These are phyloP conservation scores for Lymantria dispar DNA, from an alignment of 2,888 invertebrate species.

Conservation along the genomic window DNA sequence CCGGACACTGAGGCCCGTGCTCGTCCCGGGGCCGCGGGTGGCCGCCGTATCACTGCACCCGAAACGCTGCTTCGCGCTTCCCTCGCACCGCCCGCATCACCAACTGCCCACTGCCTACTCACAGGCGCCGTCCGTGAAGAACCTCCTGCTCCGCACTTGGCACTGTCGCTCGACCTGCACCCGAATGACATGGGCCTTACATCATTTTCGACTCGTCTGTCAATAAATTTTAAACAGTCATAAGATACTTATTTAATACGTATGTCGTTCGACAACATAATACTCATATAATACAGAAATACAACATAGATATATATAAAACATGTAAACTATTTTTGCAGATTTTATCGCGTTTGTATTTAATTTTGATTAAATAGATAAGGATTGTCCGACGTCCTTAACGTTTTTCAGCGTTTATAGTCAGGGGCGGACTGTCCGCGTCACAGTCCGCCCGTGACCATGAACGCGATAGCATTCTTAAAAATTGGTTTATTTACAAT, in stretches of 20 bases:
- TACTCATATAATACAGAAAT: too few species aligned
- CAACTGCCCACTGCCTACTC: conserved; percentile 76
- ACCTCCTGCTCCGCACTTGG: conserved; percentile 83
- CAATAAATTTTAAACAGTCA: conserved; percentile 21
- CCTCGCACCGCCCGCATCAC: conserved; percentile 63
- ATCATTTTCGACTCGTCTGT: conserved; percentile 32
- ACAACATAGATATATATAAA: too few species aligned
- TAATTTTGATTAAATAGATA: too few species aligned
- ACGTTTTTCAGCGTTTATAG: too few species aligned
- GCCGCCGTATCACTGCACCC: conserved; percentile 37
- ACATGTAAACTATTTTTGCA: too few species aligned
- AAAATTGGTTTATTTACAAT: too few species aligned
- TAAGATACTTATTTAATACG: background rate
- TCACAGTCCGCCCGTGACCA: too few species aligned
- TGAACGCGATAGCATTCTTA: too few species aligned
- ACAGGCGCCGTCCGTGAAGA: conserved; percentile 75
- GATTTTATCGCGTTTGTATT: too few species aligned
- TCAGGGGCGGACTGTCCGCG: too few species aligned
- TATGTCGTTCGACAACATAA: too few species aligned
- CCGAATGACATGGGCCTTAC: conserved; percentile 32
- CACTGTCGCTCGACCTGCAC: conserved; percentile 85
- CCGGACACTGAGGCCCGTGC: conserved; percentile 51
- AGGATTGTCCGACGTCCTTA: too few species aligned
- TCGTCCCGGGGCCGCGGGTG: conserved; percentile 40
- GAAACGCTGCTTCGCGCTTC: conserved; percentile 48